A percentile compares a stretch with the other conserved stretches of the same genome.
Conservation (phyloP, 2,113 vertebrate genomes). For the Falco punctatus region DNA sequence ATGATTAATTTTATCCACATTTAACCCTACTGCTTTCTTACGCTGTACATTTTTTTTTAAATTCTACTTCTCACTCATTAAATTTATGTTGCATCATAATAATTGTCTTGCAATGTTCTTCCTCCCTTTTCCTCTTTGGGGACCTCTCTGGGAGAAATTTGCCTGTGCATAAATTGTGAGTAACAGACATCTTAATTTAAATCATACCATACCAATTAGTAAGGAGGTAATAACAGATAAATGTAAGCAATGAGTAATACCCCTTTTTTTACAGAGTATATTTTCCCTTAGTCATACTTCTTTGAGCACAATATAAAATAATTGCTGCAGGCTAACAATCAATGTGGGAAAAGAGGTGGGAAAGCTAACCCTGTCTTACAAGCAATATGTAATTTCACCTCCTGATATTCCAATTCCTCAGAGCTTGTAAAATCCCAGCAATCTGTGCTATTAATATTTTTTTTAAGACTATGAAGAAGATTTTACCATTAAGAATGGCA, state of each 20-base stretch:
- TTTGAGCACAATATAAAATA: background rate
- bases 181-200: background rate
- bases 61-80: slow-evolving; percentile 16
- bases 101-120: background rate
- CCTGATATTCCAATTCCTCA: background rate
- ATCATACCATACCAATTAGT: background rate
- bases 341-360: background rate
- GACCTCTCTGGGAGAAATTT: background rate
- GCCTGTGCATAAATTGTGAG: background rate
- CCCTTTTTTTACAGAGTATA: accelerated
- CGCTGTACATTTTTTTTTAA: background rate
- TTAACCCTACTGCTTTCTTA: background rate
- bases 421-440: background rate
- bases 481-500: background rate
- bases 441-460: background rate
- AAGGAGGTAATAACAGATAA: background rate
- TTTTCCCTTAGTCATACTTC: background rate
- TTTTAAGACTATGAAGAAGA: background rate
- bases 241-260: background rate
- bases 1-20: background rate
- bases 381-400: too few relatives aligned
- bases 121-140: background rate
- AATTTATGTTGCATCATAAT: background rate
- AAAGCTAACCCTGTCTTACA: background rate
- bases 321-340: background rate